phyloP scores from a whole-genome alignment of 2,888 invertebrate species.

The Cataglyphis altisquamis region DNA sequence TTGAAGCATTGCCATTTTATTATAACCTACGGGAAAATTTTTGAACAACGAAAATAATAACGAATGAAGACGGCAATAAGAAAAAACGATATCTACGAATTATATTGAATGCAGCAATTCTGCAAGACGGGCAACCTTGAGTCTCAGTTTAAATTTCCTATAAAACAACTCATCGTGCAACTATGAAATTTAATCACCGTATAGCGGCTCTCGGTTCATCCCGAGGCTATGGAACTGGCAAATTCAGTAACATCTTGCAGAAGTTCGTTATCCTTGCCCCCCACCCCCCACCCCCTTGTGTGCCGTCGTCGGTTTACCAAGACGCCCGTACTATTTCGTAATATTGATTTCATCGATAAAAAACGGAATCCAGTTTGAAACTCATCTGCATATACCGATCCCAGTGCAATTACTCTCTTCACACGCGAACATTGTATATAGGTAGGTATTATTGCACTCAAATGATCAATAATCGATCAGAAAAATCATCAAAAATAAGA shows the following conservation, averaged over 20 bases:
- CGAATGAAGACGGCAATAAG: slow-evolving; percentile 64
- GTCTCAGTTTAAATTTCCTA: slow-evolving; percentile 74
- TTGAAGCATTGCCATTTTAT: slow-evolving; percentile 59
- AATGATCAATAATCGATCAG: slow-evolving; percentile 17
- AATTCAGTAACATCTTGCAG: slow-evolving; percentile 78
- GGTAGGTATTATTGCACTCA: slow-evolving; percentile 37
- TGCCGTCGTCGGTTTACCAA: slow-evolving; percentile 59
- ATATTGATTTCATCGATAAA: slow-evolving; percentile 79
- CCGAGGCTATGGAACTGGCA: slow-evolving; percentile 72
- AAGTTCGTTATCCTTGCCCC: slow-evolving; percentile 75
- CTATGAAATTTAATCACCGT: slow-evolving; percentile 76
- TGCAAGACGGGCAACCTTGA: slow-evolving; percentile 48
- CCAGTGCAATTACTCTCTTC: slow-evolving; percentile 54
- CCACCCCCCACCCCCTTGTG: too few relatives aligned
- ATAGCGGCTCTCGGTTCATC: slow-evolving; percentile 70
- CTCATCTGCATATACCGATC: slow-evolving; percentile 71
- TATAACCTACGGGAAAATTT: slow-evolving; percentile 62
- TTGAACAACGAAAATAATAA: slow-evolving; percentile 63
- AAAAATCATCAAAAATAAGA: slow-evolving; percentile 43
- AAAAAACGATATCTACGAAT: slow-evolving; percentile 71
- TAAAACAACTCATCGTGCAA: slow-evolving; percentile 73
- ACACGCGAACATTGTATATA: slow-evolving; percentile 38
- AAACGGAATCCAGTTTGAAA: slow-evolving; percentile 76
- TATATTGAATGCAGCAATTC: slow-evolving; percentile 41
- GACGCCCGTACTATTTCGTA: slow-evolving; percentile 70